phyloP scores from a whole-genome alignment of 2,797 vertebrate genomes.

The Anabas testudineus region DNA sequence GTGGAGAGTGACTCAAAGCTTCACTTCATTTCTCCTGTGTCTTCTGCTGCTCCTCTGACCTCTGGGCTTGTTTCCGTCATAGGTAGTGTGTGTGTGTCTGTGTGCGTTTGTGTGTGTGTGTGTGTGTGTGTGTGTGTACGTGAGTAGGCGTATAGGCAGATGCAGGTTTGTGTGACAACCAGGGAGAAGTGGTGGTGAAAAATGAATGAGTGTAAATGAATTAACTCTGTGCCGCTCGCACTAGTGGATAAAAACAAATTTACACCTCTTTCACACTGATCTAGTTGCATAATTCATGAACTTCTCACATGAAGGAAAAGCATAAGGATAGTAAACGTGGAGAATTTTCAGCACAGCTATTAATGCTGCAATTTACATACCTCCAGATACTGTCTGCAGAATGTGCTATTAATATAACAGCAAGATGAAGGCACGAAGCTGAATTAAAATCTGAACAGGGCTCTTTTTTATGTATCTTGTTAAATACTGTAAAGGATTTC shows the following conservation, averaged over 20 bases:
- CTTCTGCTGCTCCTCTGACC: constrained; percentile 49
- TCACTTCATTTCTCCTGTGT: constrained; percentile 38
- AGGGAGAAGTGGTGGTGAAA: constrained; percentile 26
- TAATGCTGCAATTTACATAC: constrained; percentile 26
- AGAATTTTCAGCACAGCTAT: constrained; percentile 2
- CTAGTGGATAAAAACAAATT: constrained; percentile 52
- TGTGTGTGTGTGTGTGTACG: constrained; percentile 7
- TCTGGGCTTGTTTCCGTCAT: constrained; percentile 45
- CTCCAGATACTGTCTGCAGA: constrained; percentile 10
- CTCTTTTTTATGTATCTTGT: constrained; percentile 12
- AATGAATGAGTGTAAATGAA: constrained; percentile 56
- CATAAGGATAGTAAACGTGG: neutral
- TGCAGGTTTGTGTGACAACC: constrained; percentile 37
- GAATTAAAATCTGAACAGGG: constrained; percentile 20
- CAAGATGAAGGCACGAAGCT: constrained; percentile 9
- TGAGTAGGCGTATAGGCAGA: constrained; percentile 14
- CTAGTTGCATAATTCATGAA: constrained; percentile 47
- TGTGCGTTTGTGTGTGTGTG: constrained; percentile 6
- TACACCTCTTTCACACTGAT: constrained; percentile 57
- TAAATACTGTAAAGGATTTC: constrained; percentile 10
- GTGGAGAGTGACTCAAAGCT: constrained; percentile 67
- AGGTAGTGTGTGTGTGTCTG: constrained; percentile 1
- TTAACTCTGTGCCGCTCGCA: constrained; percentile 50
- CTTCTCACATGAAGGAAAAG: constrained; percentile 22
- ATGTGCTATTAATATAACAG: constrained; percentile 17